Evolutionary conservation across 1,140 invertebrate species (phyloP).

Genomic region (Formica exsecta): DNA sequence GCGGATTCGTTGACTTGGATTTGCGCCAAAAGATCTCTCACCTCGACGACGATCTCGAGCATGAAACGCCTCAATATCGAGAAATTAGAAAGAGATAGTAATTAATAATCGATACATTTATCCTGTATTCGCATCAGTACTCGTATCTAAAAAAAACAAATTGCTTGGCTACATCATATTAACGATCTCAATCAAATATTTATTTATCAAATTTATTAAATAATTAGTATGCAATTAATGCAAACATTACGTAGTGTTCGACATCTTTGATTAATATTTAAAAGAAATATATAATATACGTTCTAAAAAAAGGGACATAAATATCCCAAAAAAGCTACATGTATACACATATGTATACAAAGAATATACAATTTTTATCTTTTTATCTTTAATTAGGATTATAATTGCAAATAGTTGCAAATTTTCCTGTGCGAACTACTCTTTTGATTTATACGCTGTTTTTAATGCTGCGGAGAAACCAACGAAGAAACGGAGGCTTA

Average conservation of each 20-base stretch:
- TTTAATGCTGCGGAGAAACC: conserved; percentile 15
- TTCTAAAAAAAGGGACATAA: not conserved
- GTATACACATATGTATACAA: too few relatives aligned
- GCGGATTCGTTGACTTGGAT: conserved; percentile 66
- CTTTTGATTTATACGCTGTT: conserved; percentile 19
- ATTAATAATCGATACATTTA: not conserved
- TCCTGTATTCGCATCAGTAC: not conserved
- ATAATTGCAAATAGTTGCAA: not conserved
- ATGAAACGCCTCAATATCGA: conserved; percentile 48
- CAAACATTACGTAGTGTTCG: too few relatives aligned
- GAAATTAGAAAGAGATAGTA: conserved; percentile 27
- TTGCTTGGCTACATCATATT: not conserved
- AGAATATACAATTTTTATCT: not conserved
- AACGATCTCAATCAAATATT: not conserved
- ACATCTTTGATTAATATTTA: conserved; percentile 5
- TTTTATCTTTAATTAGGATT: not conserved
- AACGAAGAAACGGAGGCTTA: not conserved
- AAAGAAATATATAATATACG: not conserved
- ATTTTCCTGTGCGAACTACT: not conserved
- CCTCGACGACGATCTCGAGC: conserved; percentile 42
- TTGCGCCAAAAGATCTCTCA: conserved; percentile 60
- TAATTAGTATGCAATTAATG: not conserved
- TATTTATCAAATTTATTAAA: not conserved
- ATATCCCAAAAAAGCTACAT: not conserved
- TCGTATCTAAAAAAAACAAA: not conserved